Conservation (phyloP, 2,888 invertebrate genomes). For the Dioctria linearis region DNA sequence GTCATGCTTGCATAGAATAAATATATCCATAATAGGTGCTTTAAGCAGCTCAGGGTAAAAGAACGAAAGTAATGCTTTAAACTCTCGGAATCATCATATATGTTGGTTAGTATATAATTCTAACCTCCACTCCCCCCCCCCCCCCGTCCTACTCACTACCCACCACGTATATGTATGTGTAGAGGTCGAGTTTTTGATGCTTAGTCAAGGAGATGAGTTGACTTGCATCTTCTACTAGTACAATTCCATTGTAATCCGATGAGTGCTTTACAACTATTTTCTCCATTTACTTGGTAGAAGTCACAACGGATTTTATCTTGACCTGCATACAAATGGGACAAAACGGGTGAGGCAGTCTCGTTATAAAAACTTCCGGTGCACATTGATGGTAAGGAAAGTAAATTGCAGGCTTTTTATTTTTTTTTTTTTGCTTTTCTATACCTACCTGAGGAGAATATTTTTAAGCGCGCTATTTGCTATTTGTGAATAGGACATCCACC, state of each 20-base stretch:
- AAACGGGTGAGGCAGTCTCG: conserved; percentile 23
- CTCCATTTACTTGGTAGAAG: conserved; percentile 38
- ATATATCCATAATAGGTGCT: conserved; percentile 42
- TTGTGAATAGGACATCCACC: background rate
- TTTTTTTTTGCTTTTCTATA: background rate
- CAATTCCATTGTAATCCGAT: conserved; percentile 43
- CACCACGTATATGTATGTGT: too few species aligned
- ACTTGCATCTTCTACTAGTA: background rate
- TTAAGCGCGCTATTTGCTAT: background rate
- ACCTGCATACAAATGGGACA: conserved; percentile 49
- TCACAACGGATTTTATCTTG: conserved; percentile 45
- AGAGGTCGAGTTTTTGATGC: too few species aligned
- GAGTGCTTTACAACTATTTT: conserved; percentile 40
- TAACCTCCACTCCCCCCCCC: too few species aligned
- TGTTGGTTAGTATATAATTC: too few species aligned
- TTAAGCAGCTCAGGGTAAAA: background rate
- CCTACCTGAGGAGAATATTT: conserved; percentile 16
- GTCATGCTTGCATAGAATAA: background rate
- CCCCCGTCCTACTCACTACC: too few species aligned
- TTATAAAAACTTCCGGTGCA: conserved; percentile 50
- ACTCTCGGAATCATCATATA: background rate
- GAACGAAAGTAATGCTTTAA: background rate
- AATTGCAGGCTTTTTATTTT: conserved; percentile 28
- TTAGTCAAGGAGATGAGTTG: too few species aligned
- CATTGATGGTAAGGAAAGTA: background rate